These are phyloP conservation scores for Melitaea cinxia DNA, from an alignment of 1,140 invertebrate species.

Conservation along the genomic window DNA sequence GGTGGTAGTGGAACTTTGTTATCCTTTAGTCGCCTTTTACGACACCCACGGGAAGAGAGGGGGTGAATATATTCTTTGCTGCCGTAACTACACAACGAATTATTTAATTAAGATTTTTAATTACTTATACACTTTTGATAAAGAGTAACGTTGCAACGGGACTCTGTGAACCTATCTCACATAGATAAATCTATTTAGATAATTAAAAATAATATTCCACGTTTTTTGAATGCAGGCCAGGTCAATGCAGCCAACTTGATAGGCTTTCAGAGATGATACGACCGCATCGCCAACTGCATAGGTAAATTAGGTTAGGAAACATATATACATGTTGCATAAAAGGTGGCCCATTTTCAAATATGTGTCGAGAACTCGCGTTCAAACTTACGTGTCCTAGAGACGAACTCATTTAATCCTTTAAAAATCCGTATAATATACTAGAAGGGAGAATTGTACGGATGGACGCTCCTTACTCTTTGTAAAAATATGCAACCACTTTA, in stretches of 20 bases:
- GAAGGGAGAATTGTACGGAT: background rate
- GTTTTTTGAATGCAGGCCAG: conserved; percentile 16
- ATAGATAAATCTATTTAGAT: background rate
- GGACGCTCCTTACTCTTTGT: too few species aligned
- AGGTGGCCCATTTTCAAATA: conserved; percentile 19
- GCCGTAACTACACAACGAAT: too few species aligned
- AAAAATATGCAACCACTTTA: too few species aligned
- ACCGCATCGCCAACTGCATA: conserved; percentile 18
- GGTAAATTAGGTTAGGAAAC: conserved; percentile 20
- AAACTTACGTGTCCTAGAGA: conserved; percentile 8
- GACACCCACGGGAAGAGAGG: too few species aligned
- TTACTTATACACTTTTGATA: too few species aligned
- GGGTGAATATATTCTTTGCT: too few species aligned
- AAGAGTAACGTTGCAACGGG: too few species aligned
- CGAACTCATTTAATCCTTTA: background rate
- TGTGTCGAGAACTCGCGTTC: conserved; percentile 11
- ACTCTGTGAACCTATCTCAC: too few species aligned
- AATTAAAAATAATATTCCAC: conserved; percentile 1
- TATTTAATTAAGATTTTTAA: too few species aligned
- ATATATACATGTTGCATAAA: conserved; percentile 20
- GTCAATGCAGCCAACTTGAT: conserved; percentile 11
- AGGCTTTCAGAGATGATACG: conserved; percentile 22
- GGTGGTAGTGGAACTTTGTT: too few species aligned
- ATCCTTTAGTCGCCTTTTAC: too few species aligned
- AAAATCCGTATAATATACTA: background rate